phyloP scores from a whole-genome alignment of 1,140 invertebrate species.

The Bombus vancouverensis region DNA sequence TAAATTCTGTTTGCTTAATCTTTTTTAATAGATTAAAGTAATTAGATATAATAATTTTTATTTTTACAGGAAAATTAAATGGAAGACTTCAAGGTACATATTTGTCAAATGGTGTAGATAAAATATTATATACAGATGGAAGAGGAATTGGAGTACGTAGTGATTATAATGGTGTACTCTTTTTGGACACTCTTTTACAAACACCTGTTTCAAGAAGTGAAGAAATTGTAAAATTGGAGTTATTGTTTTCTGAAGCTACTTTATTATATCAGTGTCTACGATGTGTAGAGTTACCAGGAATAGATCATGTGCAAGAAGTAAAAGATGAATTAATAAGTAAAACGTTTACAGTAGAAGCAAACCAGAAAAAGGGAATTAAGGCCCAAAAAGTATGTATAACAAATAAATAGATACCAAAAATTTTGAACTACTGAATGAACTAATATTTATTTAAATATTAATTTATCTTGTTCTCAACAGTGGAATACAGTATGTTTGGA shows the following conservation, averaged over 20 bases:
- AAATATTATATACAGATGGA: constrained; percentile 92
- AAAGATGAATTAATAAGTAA: constrained; percentile 89
- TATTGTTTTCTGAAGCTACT: constrained; percentile 93
- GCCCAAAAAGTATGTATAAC: constrained; percentile 87
- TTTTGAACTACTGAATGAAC: background rate
- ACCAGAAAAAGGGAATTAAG: constrained; percentile 92
- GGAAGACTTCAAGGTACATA: constrained; percentile 87
- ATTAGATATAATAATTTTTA: constrained; percentile 9
- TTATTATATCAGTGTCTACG: constrained; percentile 91
- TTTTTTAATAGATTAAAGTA: background rate
- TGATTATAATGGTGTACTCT: constrained; percentile 94
- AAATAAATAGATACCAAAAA: background rate
- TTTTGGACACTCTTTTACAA: constrained; percentile 94
- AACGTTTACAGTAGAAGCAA: constrained; percentile 87
- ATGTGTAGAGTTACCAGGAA: constrained; percentile 87
- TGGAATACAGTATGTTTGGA: constrained; percentile 95
- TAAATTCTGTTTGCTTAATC: background rate
- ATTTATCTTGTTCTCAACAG: constrained; percentile 82
- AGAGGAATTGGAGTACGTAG: constrained; percentile 91
- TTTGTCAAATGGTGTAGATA: constrained; percentile 88
- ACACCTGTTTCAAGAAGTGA: constrained; percentile 88
- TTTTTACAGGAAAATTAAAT: constrained; percentile 82
- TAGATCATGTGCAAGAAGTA: constrained; percentile 90
- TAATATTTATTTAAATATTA: background rate
- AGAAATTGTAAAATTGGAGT: constrained; percentile 91